Evolutionary conservation across 2,797 vertebrate species (phyloP), one percentile per base, ranked within the genome.

Genomic region (Alectoris magna): DNA sequence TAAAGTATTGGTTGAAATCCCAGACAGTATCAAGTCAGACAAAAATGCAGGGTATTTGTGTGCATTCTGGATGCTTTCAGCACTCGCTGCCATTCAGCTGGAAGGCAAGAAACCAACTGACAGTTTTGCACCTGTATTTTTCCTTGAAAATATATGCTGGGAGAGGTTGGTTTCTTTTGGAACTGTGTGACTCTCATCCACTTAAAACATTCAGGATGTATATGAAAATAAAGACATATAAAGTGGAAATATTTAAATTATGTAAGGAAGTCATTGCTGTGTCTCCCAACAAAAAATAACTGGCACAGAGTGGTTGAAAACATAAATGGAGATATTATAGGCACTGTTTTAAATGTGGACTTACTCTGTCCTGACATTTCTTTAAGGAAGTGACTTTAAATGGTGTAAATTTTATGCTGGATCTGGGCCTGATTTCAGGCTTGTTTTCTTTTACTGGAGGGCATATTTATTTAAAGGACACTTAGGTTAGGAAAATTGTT

Each of bases 381-480:
- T 70, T 80, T 67, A 89, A 76, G 46, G n/a, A 90, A 84, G 43
- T 51, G 43, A 87, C 19, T 94, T 93, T 41, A 86, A 84, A 78
- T 84, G 16, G 29, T 58, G 53, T 78, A 66, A 59, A 22, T 83
- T 85, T 92, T 87, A 31, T 48, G 10, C 55, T 87, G 55, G 39
- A 63, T 81, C 63, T 84, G 26, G 29, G 34, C 60, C 44, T 64
- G 64, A 83, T 34, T 70, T 83, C 1, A 16, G 48, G 63, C 76
- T 86, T 93, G 63, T n/a, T 90, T 94, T 90, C 78, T 83, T 43
- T 87, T 87, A 63, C 75, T 81, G 72, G 83, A 49, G 79, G 72
- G 31, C 72, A 53, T 81, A 90, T 91, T 91, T 90, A 77, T 87
- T 85, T 80, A 75, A 87, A 87, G 76, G 82, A 84, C 87, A 67